Conservation (phyloP, 2,113 vertebrate genomes). For the Tichodroma muraria region DNA sequence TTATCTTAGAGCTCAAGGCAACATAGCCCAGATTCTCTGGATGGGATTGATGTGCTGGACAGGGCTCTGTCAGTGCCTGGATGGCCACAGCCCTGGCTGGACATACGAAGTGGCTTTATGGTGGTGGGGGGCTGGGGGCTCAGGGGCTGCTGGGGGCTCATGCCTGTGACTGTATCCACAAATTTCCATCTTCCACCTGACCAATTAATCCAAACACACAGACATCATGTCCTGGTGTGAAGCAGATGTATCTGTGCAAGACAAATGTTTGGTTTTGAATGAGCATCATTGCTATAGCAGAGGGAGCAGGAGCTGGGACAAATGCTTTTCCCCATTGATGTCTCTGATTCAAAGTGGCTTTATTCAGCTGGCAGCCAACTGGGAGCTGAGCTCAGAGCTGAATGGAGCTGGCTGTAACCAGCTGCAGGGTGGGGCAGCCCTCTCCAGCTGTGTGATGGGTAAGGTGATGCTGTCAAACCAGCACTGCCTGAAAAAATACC, state of each 20-base stretch:
- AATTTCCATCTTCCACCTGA: background rate
- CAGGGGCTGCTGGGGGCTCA: accelerated
- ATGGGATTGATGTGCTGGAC: background rate
- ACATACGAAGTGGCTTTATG: accelerated
- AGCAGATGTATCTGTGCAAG: background rate
- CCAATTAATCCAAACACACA: background rate
- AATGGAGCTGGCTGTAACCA: background rate
- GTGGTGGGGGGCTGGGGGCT: background rate
- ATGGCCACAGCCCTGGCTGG: background rate
- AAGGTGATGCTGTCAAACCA: background rate
- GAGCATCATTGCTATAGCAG: background rate
- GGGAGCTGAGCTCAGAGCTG: background rate
- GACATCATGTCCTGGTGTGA: background rate
- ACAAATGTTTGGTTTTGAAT: background rate
- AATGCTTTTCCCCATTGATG: background rate
- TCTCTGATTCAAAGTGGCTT: background rate
- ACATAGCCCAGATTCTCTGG: background rate
- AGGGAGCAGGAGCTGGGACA: background rate
- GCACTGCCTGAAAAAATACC: background rate
- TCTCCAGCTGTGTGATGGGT: background rate
- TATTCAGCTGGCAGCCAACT: background rate
- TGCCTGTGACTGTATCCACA: accelerated
- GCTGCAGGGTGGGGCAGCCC: background rate
- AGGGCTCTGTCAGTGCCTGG: background rate
- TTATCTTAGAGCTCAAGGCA: background rate